phyloP scores from a whole-genome alignment of 1,140 invertebrate species.

The Nephila pilipes region DNA sequence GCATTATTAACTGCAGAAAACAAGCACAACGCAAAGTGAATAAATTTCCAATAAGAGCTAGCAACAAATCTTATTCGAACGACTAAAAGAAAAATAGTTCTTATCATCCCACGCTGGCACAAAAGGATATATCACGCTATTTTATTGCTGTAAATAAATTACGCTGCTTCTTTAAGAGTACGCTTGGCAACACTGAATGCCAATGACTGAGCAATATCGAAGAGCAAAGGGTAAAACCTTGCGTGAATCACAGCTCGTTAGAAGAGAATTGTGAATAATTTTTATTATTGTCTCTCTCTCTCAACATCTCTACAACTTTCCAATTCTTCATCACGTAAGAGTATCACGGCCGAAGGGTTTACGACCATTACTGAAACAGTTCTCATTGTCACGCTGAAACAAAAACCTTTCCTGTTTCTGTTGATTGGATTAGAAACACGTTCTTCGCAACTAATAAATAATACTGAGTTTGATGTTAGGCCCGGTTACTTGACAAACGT shows the following conservation, averaged over 20 bases:
- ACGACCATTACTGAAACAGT: conserved; percentile 6
- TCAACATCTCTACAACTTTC: not conserved
- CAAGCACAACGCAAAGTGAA: not conserved
- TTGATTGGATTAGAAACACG: conserved; percentile 28
- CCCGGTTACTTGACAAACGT: not conserved
- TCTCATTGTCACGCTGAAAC: conserved; percentile 42
- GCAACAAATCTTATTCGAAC: conserved; percentile 18
- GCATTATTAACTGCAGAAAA: not conserved
- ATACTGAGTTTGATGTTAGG: not conserved
- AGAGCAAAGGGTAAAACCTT: conserved; percentile 39
- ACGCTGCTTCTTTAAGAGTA: not conserved
- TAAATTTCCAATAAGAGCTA: conserved; percentile 27
- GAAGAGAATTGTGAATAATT: conserved; percentile 39
- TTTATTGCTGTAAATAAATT: conserved; percentile 63
- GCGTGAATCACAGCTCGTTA: conserved; percentile 60
- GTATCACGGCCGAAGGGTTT: not conserved
- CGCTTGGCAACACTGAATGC: conserved; percentile 30
- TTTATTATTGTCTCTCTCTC: conserved; percentile 49
- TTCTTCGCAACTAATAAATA: not conserved
- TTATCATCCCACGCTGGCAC: conserved; percentile 35
- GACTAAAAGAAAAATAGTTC: conserved; percentile 12
- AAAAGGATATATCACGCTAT: conserved; percentile 34
- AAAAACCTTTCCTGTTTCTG: not conserved
- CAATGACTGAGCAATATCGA: conserved; percentile 1
- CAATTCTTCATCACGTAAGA: not conserved